A percentile compares a stretch with the other conserved stretches of the same genome.
Conservation (phyloP, 2,888 invertebrate genomes). For the Vanessa cardui region DNA sequence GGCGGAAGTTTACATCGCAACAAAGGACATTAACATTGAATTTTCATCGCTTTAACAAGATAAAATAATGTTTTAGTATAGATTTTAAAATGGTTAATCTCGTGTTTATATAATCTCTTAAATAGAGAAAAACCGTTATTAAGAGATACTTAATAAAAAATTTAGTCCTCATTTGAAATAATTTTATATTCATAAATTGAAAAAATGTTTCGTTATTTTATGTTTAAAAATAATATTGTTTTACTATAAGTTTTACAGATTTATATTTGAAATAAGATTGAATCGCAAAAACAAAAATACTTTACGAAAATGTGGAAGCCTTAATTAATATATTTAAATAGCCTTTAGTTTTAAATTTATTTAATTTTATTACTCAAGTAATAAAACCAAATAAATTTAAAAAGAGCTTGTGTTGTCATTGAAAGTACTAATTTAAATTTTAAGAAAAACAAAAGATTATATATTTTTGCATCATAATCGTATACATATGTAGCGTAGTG, state of each 20-base stretch:
- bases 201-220: no score
- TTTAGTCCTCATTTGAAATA: no score
- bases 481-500: slow-evolving; percentile 2
- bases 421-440: slow-evolving; percentile 19
- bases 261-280: no score
- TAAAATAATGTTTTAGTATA: no score
- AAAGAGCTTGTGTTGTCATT: slow-evolving; percentile 26
- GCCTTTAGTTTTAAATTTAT: slow-evolving; percentile 18
- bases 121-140: no score
- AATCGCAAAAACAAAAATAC: no score
- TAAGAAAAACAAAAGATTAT: slow-evolving; percentile 10
- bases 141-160: no score
- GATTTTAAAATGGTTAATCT: neutral
- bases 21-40: slow-evolving; percentile 47
- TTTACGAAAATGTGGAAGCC: no score
- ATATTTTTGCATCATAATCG: slow-evolving; percentile 17
- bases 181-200: no score
- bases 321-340: slow-evolving; percentile 7
- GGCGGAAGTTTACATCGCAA: slow-evolving; percentile 53
- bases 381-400: slow-evolving; percentile 17
- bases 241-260: no score
- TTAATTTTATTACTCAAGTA: slow-evolving; percentile 15
- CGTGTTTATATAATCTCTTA: neutral
- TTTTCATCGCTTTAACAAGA: slow-evolving; percentile 15
- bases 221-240: no score